Conservation (phyloP, 2,797 vertebrate species). For the Xiphorhynchus erythropygius region DNA sequence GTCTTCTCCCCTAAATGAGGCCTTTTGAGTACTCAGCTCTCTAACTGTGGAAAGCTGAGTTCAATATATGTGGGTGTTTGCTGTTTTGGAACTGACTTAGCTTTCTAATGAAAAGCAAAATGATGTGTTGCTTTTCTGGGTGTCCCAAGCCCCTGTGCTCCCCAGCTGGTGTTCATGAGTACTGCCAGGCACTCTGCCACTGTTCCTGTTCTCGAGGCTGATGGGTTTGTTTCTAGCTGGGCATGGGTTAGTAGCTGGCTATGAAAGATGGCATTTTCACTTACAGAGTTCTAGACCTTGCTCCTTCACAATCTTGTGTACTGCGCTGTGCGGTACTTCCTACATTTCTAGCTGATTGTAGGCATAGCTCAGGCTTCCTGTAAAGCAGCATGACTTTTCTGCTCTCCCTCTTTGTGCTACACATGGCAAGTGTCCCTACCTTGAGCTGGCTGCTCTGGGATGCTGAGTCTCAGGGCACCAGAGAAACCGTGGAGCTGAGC, state of each 20-base stretch:
- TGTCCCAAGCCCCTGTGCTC: not conserved
- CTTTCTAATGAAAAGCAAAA: not conserved
- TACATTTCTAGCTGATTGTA: not conserved
- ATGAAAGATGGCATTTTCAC: not conserved
- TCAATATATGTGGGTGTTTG: not conserved
- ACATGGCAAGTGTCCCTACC: fast-evolving
- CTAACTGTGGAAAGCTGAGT: not conserved
- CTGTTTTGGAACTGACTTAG: not conserved
- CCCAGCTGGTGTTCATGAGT: not conserved
- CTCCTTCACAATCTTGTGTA: not conserved
- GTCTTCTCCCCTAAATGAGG: not conserved
- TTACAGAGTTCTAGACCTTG: not conserved
- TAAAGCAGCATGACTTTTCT: not conserved
- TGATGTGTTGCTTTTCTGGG: not conserved
- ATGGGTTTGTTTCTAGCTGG: not conserved
- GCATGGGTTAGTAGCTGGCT: not conserved
- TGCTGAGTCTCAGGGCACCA: not conserved
- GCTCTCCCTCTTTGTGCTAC: fast-evolving
- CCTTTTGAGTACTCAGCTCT: not conserved
- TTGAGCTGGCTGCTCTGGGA: fast-evolving
- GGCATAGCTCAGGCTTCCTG: not conserved
- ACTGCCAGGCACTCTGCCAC: not conserved
- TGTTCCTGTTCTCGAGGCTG: not conserved
- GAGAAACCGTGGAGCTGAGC: not conserved
- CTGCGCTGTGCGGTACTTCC: not conserved